Base-by-base conservation (phyloP, 2,888 invertebrate species). In the Tetropium fuscum region DNA sequence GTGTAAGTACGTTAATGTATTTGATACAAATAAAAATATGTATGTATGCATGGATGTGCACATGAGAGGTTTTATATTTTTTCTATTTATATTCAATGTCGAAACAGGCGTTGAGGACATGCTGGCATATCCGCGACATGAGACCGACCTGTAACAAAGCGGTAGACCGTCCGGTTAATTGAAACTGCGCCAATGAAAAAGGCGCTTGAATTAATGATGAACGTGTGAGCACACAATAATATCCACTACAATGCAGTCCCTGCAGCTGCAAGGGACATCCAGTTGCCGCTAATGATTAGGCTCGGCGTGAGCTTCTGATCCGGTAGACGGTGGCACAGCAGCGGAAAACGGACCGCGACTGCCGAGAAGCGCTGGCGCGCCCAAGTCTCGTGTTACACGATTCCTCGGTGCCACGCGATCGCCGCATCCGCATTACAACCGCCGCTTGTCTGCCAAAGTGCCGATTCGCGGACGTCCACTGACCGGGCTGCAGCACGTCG, bases 341-440 rank as follows among this genome's bases (percentile, higher is more conserved):
- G 51, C 55, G 53, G 56, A 55, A 59, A 56, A 47, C 45, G 48
- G 60, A 60, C 57, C 60, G 63, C 61, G 61, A 64, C 43, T 45
- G 20, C 27, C 16, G 41, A 32, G 60, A 56, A 54, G 76, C 72
- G 75, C 72, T 71, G 73, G 74, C 74, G 77, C 73, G 72, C 70
- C 65, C 58, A 63, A 64, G 66, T 63, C 66, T 69, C 67, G 69
- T 69, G 60, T 49, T 53, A 54, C 63, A 58, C 62, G 60, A 63
- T 55, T 54, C 62, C 60, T 63, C 54, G 61, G 67, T 66, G 69
- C 69, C 72, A 75, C 74, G 76, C 75, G 75, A 75, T 75, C 73
- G 68, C 75, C 71, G 75, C 76, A 72, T 70, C 74, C 73, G 74
- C 74, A 78, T 78, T 78, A 76, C 75, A 77, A 78, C 75, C 74